phyloP scores from a whole-genome alignment of 2,113 vertebrate genomes.

The Mixornis gularis region DNA sequence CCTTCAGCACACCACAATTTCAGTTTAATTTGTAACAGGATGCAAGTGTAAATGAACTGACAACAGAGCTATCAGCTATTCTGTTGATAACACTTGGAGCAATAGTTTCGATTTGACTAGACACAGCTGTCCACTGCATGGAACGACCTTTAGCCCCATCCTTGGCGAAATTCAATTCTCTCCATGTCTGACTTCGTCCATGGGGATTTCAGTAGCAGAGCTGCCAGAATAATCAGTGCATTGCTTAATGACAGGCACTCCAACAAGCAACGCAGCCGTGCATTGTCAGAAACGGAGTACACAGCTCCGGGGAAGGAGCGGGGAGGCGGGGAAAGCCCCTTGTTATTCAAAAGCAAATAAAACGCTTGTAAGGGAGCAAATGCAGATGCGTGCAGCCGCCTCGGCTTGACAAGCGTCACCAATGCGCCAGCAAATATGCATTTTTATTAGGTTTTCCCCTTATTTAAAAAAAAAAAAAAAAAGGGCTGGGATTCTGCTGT shows the following conservation, averaged over 20 bases:
- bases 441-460: neutral
- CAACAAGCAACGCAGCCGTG: conserved; percentile 18
- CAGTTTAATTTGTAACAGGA: conserved; percentile 64
- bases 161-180: conserved; percentile 72
- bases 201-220: conserved; percentile 49
- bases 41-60: conserved; percentile 59
- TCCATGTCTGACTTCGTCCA: conserved; percentile 67
- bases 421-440: accelerated
- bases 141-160: conserved; percentile 68
- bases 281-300: conserved; percentile 43
- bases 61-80: conserved; percentile 65
- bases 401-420: neutral
- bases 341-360: conserved; percentile 4
- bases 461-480: too few species aligned
- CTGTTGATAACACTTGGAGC: conserved; percentile 59
- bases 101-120: conserved; percentile 63
- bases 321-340: neutral
- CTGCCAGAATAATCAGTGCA: conserved; percentile 70
- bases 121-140: conserved; percentile 72
- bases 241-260: conserved; percentile 68
- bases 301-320: neutral
- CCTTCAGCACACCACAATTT: conserved; percentile 45
- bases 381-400: neutral
- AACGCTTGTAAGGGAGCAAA: neutral
- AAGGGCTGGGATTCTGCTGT: neutral